Evolutionary conservation across 2,113 vertebrate species (phyloP), one percentile per base, ranked within the genome.

Genomic region (Apus apus): DNA sequence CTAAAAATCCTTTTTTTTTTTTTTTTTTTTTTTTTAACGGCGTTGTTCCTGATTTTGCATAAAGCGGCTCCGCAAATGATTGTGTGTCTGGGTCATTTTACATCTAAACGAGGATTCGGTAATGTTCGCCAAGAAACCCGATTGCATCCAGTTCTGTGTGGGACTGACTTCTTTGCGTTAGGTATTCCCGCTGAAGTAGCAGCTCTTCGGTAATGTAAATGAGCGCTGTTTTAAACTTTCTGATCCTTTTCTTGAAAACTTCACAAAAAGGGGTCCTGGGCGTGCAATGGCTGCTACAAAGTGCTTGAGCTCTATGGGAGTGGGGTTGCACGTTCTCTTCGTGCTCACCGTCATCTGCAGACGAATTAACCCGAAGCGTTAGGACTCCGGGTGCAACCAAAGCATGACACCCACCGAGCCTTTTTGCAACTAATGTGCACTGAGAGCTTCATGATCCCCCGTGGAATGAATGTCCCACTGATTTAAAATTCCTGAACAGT

Each of bases 271-370:
- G 12, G 15, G 13, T 15, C 7, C 30, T 26, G 43, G 21, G 29
- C 8, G 17, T 2, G 32, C 38, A 10, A 5, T 5, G 26, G 32
- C 20, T 45, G 0, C 21, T 10, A 3, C 46, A 48, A 9, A 2
- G 2, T 12, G 7, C 27, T 18, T 13, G 15, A 48, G 12, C 46
- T 45, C 29, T 5, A 38, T 4, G 7, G 38, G 9, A 19, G 22
- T 2, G 36, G n/a, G 8, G 1, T 22, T 60, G 2, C 9, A 4
- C 11, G 1, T 50, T 32, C 4, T 19, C 5, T 0, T 53, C 5
- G 3, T 13, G 57, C 19, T 2, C 13, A 3, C 3, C 18, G 8
- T 8, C 25, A 2, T 15, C 18, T 46, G 36, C 60, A 4, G 50
- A 4, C n/a, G 10, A 8, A 1, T 43, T 34, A 26, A 2, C 8